Evolutionary conservation across 1,140 invertebrate species (phyloP).

Genomic region (Heliconius hermathena): DNA sequence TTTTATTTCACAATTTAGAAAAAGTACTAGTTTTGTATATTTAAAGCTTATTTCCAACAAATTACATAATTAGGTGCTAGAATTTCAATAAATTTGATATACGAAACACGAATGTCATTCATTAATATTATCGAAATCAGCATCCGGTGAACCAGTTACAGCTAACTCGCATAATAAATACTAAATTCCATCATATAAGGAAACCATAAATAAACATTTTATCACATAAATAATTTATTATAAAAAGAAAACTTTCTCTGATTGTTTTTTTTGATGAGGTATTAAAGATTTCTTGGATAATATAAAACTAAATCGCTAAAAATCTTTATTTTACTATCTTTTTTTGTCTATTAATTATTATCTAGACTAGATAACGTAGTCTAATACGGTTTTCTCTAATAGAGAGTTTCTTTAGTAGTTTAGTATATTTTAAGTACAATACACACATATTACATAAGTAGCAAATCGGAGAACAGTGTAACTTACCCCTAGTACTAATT

Average conservation of each 20-base stretch:
- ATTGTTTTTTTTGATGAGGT: too few relatives aligned
- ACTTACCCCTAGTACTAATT: too few relatives aligned
- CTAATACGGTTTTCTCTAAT: too few relatives aligned
- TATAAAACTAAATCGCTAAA: too few relatives aligned
- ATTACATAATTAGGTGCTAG: neutral
- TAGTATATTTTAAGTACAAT: too few relatives aligned
- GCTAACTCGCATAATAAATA: neutral
- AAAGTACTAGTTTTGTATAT: neutral
- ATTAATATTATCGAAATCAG: slow-evolving; percentile 6
- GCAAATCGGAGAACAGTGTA: too few relatives aligned
- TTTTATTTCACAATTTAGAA: neutral
- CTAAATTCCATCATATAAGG: slow-evolving; percentile 7
- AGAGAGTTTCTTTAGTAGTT: too few relatives aligned
- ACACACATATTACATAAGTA: too few relatives aligned
- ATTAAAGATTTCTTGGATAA: too few relatives aligned
- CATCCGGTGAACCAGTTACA: slow-evolving; percentile 8
- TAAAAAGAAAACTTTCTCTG: neutral
- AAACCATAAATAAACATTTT: slow-evolving; percentile 1
- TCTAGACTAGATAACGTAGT: too few relatives aligned
- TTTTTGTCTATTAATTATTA: too few relatives aligned
- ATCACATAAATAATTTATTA: neutral
- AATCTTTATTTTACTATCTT: too few relatives aligned
- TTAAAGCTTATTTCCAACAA: neutral
- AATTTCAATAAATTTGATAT: slow-evolving; percentile 1
- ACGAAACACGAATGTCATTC: neutral